Evolutionary conservation across 2,113 vertebrate genomes (phyloP).

Genomic region (Panthera leo): DNA sequence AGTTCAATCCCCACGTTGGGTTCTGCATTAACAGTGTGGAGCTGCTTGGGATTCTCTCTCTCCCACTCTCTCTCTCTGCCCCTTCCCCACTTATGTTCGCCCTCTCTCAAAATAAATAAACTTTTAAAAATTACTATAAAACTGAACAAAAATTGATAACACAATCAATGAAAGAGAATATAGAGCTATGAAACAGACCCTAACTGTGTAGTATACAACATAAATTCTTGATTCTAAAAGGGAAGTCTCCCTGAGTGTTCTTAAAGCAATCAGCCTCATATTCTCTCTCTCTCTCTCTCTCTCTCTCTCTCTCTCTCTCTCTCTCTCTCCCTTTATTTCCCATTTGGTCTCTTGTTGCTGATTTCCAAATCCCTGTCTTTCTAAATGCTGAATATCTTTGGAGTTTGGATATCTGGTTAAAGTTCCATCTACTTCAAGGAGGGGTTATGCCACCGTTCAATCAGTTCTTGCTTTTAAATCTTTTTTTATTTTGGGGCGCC

Average conservation of each 20-base stretch:
- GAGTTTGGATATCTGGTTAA: not conserved
- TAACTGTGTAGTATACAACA: not conserved
- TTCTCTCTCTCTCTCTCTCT: too few relatives aligned
- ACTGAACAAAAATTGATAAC: not conserved
- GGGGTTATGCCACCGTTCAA: not conserved
- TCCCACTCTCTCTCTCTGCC: too few relatives aligned
- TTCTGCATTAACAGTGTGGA: too few relatives aligned
- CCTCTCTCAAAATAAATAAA: too few relatives aligned
- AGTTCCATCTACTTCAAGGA: not conserved
- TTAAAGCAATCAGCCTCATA: not conserved
- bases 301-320: too few relatives aligned
- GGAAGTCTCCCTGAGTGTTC: not conserved
- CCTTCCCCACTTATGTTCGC: too few relatives aligned
- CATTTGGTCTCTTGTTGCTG: not conserved
- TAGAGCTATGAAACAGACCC: not conserved
- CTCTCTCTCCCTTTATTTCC: not conserved
- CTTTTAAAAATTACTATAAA: not conserved
- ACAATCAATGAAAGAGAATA: not conserved
- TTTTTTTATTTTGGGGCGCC: too few relatives aligned
- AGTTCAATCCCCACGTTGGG: too few relatives aligned
- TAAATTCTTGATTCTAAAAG: not conserved
- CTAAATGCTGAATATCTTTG: not conserved
- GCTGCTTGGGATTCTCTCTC: too few relatives aligned
- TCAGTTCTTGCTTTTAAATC: not conserved
- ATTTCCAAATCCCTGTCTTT: not conserved